Conservation (phyloP, 2,113 vertebrate species). For the Pampusana beccarii region DNA sequence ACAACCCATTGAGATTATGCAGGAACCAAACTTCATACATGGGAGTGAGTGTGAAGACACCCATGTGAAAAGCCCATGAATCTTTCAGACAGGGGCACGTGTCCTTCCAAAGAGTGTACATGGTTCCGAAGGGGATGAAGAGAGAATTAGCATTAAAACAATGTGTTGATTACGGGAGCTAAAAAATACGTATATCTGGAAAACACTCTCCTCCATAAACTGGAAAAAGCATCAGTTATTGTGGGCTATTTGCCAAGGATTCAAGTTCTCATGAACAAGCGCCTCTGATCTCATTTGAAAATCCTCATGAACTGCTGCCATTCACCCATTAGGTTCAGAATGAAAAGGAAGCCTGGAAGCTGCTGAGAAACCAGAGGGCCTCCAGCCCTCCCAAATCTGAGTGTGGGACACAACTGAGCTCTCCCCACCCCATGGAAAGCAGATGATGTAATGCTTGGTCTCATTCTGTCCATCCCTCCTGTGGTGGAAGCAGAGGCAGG, state of each 20-base stretch:
- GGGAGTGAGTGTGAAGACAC: neutral
- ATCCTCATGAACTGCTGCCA: neutral
- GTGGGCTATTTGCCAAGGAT: conserved; percentile 33
- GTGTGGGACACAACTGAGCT: neutral
- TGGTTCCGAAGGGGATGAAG: neutral
- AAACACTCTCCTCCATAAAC: conserved; percentile 4
- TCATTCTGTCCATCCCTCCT: neutral
- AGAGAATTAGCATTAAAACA: neutral
- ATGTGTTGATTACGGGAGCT: neutral
- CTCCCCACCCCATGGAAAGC: neutral
- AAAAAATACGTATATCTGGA: neutral
- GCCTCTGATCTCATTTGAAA: conserved; percentile 43
- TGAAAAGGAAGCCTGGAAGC: neutral
- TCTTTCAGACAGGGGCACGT: neutral
- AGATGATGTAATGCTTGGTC: neutral
- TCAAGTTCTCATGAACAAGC: conserved; percentile 31
- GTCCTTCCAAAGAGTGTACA: neutral
- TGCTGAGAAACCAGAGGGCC: neutral
- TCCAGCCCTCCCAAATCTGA: neutral
- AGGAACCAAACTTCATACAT: neutral
- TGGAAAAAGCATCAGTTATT: conserved; percentile 36
- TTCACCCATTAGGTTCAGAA: neutral
- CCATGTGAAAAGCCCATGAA: neutral
- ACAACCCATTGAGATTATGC: neutral
- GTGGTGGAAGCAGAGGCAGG: neutral